These are phyloP conservation scores for Corythoichthys haematopterus DNA, from an alignment of 2,113 vertebrate species.

Conservation along the genomic window DNA sequence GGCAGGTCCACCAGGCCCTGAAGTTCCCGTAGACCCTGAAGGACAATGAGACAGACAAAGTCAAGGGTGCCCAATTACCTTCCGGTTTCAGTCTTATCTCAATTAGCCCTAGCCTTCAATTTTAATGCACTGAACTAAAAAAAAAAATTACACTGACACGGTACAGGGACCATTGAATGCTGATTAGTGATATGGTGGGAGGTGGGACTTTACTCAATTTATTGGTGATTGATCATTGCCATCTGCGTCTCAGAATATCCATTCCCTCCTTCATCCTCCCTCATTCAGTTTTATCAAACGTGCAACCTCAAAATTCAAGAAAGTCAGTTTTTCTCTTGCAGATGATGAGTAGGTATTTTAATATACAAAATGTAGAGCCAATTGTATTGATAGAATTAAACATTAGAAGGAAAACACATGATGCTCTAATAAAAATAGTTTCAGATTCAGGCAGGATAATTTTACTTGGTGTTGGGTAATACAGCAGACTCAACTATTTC, in stretches of 20 bases:
- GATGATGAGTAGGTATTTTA: no score
- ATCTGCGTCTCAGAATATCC: not conserved
- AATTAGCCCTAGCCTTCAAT: not conserved
- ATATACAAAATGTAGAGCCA: no score
- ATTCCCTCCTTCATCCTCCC: not conserved
- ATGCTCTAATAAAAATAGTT: no score
- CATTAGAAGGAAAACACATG: no score
- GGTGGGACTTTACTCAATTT: not conserved
- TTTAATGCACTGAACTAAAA: not conserved
- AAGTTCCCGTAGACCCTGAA: constrained; percentile 81
- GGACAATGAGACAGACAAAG: constrained; percentile 2
- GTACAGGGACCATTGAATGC: not conserved
- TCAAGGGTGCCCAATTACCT: not conserved
- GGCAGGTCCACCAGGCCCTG: constrained; percentile 75
- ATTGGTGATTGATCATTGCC: not conserved
- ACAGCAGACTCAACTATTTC: no score
- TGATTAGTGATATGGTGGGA: not conserved
- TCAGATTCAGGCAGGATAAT: no score
- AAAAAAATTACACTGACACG: not conserved
- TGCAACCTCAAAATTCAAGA: no score
- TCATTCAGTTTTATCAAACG: no score
- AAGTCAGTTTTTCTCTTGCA: no score
- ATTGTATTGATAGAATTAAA: no score
- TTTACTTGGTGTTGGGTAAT: no score
- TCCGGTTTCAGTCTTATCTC: not conserved